Conservation (phyloP, 2,113 vertebrate species). For the Cyrtonyx montezumae region DNA sequence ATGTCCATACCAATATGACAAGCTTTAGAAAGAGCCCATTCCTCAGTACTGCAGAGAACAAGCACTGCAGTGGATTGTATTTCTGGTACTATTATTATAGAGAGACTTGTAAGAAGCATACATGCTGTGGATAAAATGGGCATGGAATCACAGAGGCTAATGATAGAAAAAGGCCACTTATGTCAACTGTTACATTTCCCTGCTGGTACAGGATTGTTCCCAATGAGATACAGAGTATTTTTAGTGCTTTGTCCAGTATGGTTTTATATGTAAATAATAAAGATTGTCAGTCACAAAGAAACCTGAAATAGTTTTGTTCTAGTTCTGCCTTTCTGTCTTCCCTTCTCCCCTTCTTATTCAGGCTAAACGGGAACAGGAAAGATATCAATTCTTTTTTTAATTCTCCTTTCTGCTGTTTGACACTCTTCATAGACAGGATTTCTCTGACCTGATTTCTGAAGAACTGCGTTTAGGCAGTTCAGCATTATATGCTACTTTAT, state of each 20-base stretch:
- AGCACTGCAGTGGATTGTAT: conserved; percentile 33
- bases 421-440: conserved; percentile 12
- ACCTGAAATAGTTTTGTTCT: conserved; percentile 50
- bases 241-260: conserved; percentile 58
- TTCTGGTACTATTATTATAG: conserved; percentile 64
- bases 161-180: conserved; percentile 66
- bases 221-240: conserved; percentile 8
- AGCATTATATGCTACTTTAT: not conserved
- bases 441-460: conserved; percentile 54
- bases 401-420: conserved; percentile 7
- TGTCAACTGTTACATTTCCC: conserved; percentile 47
- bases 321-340: conserved; percentile 11
- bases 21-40: not conserved
- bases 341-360: conserved; percentile 5
- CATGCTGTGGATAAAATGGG: conserved; percentile 63
- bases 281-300: conserved; percentile 24
- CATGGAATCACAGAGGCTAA: conserved; percentile 53
- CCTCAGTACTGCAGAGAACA: conserved; percentile 32
- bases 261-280: conserved; percentile 65
- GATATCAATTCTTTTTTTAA: not conserved
- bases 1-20: not conserved
- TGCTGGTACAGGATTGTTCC: conserved; percentile 38
- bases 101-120: conserved; percentile 45
- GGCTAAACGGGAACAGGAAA: conserved; percentile 53
- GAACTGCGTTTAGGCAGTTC: not conserved